These are phyloP conservation scores for Zaprionus tsacasi DNA, from an alignment of 1,140 invertebrate species.

Conservation along the genomic window DNA sequence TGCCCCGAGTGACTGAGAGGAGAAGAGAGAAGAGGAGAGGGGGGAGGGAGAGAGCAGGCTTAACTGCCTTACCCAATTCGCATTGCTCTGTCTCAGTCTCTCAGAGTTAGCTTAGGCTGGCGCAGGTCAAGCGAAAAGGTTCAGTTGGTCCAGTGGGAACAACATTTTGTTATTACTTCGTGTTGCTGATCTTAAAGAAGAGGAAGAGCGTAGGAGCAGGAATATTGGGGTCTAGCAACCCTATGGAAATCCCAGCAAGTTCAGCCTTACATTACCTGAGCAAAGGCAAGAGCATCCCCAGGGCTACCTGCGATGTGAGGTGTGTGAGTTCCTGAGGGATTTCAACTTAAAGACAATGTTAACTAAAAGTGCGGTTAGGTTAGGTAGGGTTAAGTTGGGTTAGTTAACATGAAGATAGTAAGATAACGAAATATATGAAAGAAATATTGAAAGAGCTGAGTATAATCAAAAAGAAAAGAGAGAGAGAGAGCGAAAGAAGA, in stretches of 20 bases:
- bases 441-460: neutral
- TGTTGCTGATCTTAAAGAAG: neutral
- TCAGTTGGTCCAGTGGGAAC: neutral
- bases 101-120: neutral
- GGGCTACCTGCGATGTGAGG: neutral
- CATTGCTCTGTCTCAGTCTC: neutral
- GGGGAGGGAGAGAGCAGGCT: too few species aligned
- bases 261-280: neutral
- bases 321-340: neutral
- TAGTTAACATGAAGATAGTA: neutral
- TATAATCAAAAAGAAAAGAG: neutral
- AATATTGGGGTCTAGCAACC: neutral
- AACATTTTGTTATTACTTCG: neutral
- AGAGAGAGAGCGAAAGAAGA: too few species aligned
- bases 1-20: neutral
- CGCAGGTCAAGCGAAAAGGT: neutral
- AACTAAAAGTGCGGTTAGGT: neutral
- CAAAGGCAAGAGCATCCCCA: neutral
- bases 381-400: neutral
- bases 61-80: neutral
- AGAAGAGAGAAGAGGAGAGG: neutral
- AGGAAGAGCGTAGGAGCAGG: too few species aligned
- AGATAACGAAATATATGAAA: neutral
- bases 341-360: neutral
- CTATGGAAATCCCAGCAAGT: neutral